Base-by-base conservation (phyloP, 2,113 vertebrate genomes). In the Aythya baeri region DNA sequence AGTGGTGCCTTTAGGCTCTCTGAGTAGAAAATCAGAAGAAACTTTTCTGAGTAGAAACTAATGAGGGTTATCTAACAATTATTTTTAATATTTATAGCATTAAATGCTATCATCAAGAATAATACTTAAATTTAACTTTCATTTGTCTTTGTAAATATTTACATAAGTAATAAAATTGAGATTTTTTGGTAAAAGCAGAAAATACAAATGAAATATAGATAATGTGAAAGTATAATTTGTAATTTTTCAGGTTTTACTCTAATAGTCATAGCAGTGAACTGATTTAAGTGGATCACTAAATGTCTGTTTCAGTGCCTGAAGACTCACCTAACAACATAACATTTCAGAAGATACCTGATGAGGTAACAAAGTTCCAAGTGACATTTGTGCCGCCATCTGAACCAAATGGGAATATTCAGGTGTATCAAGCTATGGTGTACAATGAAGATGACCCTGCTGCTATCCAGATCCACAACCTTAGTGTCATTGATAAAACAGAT, bases 261-360 rank as follows among this genome's bases (percentile, higher is more conserved):
- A 41, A 66, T 44, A n/a, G 16, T 58, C 71, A 49, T 41, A 38
- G 4, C 63, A 79, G 6, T 36, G 91, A 88, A 83, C 17, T 76
- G 44, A 74, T 76, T 15, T 85, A 57, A 83, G 10, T 52, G 50
- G 31, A 81, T 94, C 62, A 15, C 62, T 94, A 77, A 96, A 95
- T 93, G 80, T 93, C 94, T 96, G 18, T 97, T 97, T 90, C 91
- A 99, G 99, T 98, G 61, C 99, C 99, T 50, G 99, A 98, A 97
- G 99, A 99, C 88, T 98, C 99, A 96, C 99, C 99, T 74, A 99
- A 98, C 96, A 99, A 99, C 27, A 89, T 99, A 97, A 98, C 98
- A 3, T 97, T 99, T 96, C 98, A 98, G 86, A 98, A 98, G 95
- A 98, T 99, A 89, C 99, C 98, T 27, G 98, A 99, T 22, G 98